Evolutionary conservation across 2,113 vertebrate genomes (phyloP).

Genomic region (Lipophrys pholis): DNA sequence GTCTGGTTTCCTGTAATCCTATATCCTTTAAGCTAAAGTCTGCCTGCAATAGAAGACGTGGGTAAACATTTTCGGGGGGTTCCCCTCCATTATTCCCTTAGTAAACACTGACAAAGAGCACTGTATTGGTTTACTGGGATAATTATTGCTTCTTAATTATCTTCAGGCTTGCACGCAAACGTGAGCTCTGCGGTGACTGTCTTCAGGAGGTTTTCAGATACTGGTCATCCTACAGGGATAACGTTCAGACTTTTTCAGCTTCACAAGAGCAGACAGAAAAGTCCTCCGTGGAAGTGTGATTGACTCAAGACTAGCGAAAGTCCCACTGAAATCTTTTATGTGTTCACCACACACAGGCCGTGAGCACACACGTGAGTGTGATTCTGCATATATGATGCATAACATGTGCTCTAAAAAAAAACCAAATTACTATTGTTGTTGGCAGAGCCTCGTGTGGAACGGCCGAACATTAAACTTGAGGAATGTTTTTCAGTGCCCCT

Average conservation of each 20-base stretch:
- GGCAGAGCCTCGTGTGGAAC: conserved; percentile 47
- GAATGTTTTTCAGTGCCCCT: conserved; percentile 63
- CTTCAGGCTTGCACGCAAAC: conserved; percentile 31
- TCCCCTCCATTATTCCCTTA: conserved; percentile 19
- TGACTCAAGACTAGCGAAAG: conserved; percentile 9
- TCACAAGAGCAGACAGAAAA: conserved; percentile 32
- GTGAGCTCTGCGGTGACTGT: conserved; percentile 18
- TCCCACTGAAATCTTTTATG: conserved; percentile 17
- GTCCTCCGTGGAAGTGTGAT: conserved; percentile 19
- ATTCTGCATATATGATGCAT: conserved; percentile 27
- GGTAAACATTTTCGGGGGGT: background rate
- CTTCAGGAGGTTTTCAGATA: conserved; percentile 44
- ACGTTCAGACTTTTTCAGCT: conserved; percentile 47
- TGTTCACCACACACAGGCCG: background rate
- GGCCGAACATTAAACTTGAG: conserved; percentile 46
- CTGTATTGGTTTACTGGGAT: conserved; percentile 36
- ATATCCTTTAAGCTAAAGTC: conserved; percentile 2
- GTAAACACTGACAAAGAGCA: conserved; percentile 28
- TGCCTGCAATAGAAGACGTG: conserved; percentile 24
- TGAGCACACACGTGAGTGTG: conserved; percentile 21
- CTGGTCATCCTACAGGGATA: conserved; percentile 35
- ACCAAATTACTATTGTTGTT: conserved; percentile 52
- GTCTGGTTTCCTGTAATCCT: conserved; percentile 1
- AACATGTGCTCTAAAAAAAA: conserved; percentile 20
- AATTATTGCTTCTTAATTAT: conserved; percentile 50